These are phyloP conservation scores for Diploptera punctata DNA, from an alignment of 2,888 invertebrate species.

Conservation along the genomic window DNA sequence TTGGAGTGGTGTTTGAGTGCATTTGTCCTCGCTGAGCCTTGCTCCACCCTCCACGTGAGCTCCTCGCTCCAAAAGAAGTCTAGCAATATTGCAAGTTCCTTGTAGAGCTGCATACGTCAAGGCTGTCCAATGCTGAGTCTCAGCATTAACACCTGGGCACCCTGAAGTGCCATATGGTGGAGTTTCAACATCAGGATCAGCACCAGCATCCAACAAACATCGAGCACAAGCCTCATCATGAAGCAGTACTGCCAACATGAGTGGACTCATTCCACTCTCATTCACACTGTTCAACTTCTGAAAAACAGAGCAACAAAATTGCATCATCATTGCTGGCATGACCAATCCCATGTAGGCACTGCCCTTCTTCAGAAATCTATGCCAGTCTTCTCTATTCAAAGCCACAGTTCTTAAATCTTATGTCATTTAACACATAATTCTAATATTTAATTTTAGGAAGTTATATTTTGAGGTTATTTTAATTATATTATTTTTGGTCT, in stretches of 20 bases:
- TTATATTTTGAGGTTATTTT: too few species aligned
- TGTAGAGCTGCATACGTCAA: constrained; percentile 76
- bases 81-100: constrained; percentile 59
- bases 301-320: too few species aligned
- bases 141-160: constrained; percentile 64
- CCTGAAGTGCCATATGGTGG: constrained; percentile 61
- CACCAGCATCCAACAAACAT: constrained; percentile 79
- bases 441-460: too few species aligned
- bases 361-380: too few species aligned
- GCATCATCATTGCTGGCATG: too few species aligned
- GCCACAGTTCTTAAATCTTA: too few species aligned
- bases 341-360: too few species aligned
- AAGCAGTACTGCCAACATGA: constrained; percentile 82
- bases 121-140: constrained; percentile 86
- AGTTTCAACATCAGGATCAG: constrained; percentile 83
- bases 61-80: constrained; percentile 77
- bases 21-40: constrained; percentile 80
- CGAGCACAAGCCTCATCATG: constrained; percentile 81
- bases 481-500: too few species aligned
- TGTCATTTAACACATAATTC: too few species aligned
- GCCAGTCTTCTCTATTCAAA: too few species aligned
- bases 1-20: constrained; percentile 88
- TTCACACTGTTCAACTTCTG: constrained; percentile 75
- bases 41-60: constrained; percentile 89
- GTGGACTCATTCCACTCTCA: constrained; percentile 77